Percentiles rank a stretch among this genome's conserved stretches.
phyloP scores from a whole-genome alignment of 2,113 vertebrate species.

The Hippocampus guttulatus region DNA sequence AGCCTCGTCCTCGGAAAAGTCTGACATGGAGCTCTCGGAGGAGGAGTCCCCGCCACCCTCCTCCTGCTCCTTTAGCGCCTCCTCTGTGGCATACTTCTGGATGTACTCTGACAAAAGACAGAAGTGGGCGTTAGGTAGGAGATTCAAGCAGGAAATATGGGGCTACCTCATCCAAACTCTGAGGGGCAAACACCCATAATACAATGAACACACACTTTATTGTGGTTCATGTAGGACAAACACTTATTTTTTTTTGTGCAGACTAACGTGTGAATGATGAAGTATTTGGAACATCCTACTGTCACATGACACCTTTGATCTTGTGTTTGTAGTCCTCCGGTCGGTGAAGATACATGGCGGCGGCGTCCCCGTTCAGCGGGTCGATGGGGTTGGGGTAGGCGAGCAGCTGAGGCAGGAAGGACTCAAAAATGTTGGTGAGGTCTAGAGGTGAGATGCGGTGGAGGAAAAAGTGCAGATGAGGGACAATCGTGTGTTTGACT shows the following conservation, averaged over 20 bases:
- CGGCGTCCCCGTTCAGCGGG: conserved; percentile 94
- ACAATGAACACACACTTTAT: no score
- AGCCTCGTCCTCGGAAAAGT: conserved; percentile 98
- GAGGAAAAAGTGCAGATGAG: conserved; percentile 1
- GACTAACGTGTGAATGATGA: background rate
- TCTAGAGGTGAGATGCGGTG: conserved; percentile 67
- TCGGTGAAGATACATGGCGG: conserved; percentile 98
- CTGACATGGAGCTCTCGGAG: conserved; percentile 98
- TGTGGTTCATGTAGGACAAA: no score
- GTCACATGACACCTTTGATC: conserved; percentile 84
- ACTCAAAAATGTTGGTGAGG: conserved; percentile 99
- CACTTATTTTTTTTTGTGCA: no score
- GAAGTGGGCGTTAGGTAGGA: background rate
- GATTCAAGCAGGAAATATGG: background rate
- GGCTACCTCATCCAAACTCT: no score
- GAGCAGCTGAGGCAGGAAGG: conserved; percentile 97
- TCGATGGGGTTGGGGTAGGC: conserved; percentile 98
- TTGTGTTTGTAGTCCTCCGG: conserved; percentile 99
- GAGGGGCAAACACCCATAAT: no score
- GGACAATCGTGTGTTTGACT: background rate
- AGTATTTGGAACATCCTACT: background rate
- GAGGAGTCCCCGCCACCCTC: conserved; percentile 93
- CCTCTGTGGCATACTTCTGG: conserved; percentile 98
- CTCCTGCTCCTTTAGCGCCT: conserved; percentile 97
- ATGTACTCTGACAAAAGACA: conserved; percentile 84